phyloP scores from a whole-genome alignment of 1,140 invertebrate species.

The Formica exsecta region DNA sequence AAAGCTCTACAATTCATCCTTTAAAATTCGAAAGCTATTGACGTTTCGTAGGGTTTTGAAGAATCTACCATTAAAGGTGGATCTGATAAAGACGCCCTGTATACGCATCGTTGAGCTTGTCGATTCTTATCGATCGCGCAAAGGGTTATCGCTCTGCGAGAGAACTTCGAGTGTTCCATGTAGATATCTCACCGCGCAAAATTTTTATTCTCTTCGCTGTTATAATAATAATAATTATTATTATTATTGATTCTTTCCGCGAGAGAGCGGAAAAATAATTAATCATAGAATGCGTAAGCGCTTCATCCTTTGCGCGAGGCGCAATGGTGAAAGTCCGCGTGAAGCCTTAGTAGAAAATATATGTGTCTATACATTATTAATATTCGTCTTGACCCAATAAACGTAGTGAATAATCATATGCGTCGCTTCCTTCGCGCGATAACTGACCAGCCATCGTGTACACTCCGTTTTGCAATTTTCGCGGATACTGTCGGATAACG shows the following conservation, averaged over 20 bases:
- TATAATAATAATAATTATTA: not conserved
- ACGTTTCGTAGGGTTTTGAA: not conserved
- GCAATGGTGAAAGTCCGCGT: conserved; percentile 23
- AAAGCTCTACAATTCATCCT: not conserved
- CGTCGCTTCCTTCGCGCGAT: not conserved
- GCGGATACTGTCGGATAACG: not conserved
- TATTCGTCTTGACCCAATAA: conserved; percentile 33
- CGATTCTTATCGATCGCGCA: conserved; percentile 24
- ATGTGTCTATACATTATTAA: conserved; percentile 37
- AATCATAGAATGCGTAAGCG: conserved; percentile 5
- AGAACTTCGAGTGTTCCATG: not conserved
- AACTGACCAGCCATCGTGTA: not conserved
- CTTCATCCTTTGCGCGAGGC: not conserved
- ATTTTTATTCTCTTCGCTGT: not conserved
- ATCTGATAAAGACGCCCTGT: not conserved
- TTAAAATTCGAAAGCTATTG: no score
- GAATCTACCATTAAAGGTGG: not conserved
- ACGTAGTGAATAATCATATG: not conserved
- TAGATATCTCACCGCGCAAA: not conserved
- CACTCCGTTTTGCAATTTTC: conserved; percentile 17
- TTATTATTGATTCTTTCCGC: not conserved
- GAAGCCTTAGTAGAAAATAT: conserved; percentile 1
- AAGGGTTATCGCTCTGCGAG: not conserved
- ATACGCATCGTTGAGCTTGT: not conserved
- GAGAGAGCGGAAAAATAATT: not conserved